Conservation (phyloP, 2,113 vertebrate species). For the Aleadryas rufinucha region DNA sequence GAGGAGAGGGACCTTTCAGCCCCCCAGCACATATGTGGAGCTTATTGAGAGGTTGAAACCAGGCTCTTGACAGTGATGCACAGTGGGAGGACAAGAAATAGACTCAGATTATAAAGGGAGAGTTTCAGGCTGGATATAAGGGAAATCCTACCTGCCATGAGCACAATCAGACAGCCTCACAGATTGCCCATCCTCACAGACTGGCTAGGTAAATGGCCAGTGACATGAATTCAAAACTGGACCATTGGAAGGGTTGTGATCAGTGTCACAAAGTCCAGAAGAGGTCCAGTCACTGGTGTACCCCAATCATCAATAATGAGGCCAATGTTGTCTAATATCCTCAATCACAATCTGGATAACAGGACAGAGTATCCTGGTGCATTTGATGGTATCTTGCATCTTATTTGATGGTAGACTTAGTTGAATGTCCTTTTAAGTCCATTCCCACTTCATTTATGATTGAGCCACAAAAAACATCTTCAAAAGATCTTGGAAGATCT, state of each 20-base stretch:
- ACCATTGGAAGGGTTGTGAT: not conserved
- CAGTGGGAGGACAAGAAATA: not conserved
- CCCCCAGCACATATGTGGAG: not conserved
- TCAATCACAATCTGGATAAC: not conserved
- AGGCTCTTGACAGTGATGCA: not conserved
- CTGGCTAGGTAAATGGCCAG: not conserved
- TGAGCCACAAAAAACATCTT: not conserved
- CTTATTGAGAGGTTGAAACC: not conserved
- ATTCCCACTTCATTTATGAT: not conserved
- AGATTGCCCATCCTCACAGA: not conserved
- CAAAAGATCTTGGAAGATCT: not conserved
- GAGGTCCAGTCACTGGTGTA: not conserved
- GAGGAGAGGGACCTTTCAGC: not conserved
- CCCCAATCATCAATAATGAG: not conserved
- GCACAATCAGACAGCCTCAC: not conserved
- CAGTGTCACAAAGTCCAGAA: not conserved
- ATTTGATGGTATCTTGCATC: not conserved
- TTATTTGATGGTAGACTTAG: not conserved
- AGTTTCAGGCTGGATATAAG: not conserved
- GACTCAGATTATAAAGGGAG: not conserved
- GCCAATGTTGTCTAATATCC: not conserved
- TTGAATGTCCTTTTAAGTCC: not conserved
- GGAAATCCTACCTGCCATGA: not conserved
- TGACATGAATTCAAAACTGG: not conserved
- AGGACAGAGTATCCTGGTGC: not conserved